Percentiles rank a stretch among this genome's conserved stretches.
These are phyloP conservation scores for Pseudopipra pipra DNA, from an alignment of 2,113 vertebrate genomes.

Conservation along the genomic window DNA sequence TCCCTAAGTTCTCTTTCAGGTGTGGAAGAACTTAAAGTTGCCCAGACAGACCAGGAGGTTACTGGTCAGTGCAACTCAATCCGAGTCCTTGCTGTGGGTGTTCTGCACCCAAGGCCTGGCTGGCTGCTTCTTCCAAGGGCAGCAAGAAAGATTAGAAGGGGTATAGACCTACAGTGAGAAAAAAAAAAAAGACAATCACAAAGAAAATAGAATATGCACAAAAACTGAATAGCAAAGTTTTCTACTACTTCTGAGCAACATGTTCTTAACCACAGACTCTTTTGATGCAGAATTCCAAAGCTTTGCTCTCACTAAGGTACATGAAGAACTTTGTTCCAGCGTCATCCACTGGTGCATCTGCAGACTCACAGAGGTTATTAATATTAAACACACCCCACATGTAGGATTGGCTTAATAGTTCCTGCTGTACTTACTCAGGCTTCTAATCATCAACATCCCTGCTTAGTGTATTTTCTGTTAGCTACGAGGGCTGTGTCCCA, in stretches of 20 bases:
- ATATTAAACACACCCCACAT: not conserved
- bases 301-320: not conserved
- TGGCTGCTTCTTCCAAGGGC: not conserved
- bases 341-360: not conserved
- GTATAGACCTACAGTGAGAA: accelerated
- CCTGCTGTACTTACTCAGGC: not conserved
- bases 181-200: not conserved
- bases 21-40: not conserved
- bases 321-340: not conserved
- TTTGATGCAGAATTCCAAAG: not conserved
- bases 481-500: not conserved
- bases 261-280: not conserved
- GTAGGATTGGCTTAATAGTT: not conserved
- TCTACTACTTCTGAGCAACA: not conserved
- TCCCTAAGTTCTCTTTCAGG: not conserved
- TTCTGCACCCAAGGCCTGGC: not conserved
- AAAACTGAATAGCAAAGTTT: not conserved
- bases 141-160: not conserved
- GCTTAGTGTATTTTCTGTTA: not conserved
- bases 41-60: not conserved
- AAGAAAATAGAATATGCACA: not conserved
- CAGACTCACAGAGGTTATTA: not conserved
- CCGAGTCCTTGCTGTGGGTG: not conserved
- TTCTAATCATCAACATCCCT: not conserved
- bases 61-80: not conserved